Evolutionary conservation across 2,113 vertebrate genomes (phyloP), one percentile per base, ranked within the genome.

Genomic region (Xenopus laevis): DNA sequence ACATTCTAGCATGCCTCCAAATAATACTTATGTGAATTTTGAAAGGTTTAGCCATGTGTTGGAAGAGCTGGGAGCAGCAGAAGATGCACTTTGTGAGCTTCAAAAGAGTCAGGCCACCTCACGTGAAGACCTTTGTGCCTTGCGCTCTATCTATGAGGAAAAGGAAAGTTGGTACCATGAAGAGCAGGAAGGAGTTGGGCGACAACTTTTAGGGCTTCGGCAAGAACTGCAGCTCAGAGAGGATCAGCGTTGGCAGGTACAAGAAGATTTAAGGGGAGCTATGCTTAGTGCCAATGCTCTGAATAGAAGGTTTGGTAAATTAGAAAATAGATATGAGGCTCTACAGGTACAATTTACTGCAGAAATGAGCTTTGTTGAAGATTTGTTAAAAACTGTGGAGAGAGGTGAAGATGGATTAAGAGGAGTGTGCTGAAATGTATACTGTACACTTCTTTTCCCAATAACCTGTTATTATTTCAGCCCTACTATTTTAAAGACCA

Each of bases 1-100:
- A 0, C 97, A 98, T 86, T 98, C 97, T 13, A 98, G 97, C 90
- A 98, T 99, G 97, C 97, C 96, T 0, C 97, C 97, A 47, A 99
- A 99, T 91, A 98, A 98, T 86, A 97, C 94, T 16, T 99, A 99
- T 78, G 85, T 95, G 86, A 98, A 95, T 90, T 99, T 99, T 0
- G 97, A 99, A 89, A 94, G 97, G 83, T 99, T 98, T 91, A 98
- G 97, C 52, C 93, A 91, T 77, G 97, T 98, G 69, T 90, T 98
- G 52, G 97, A 98, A 86, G 95, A 98, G 84, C 94, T 98, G 58
- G 89, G 92, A 0, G 93, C 85, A 0, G 94, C 95, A 0, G 96
- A 99, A 84, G 96, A 98, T 68, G 91, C 93, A 68, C 87, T 99
- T 33, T 89, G 87, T 0, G 92, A 95, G 71, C 92, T 99, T 78